Percentiles rank a stretch among this genome's conserved stretches.
Conservation (phyloP, 2,113 vertebrate species). For the Chascanopsetta lugubris region DNA sequence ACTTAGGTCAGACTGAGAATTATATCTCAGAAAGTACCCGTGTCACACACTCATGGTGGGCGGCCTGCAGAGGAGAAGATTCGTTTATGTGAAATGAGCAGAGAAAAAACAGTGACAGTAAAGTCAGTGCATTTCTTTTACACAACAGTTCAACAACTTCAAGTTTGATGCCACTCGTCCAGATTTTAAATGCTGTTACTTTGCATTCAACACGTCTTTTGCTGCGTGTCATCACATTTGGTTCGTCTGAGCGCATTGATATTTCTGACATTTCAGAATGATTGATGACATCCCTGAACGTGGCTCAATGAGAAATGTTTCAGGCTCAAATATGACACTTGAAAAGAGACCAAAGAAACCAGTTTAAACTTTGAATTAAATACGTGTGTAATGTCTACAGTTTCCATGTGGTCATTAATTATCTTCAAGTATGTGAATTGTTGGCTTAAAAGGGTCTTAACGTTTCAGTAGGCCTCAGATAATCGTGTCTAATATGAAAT, state of each 20-base stretch:
- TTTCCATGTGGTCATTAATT: no score
- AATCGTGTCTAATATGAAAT: no score
- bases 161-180: slow-evolving; percentile 13
- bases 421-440: no score
- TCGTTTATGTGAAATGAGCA: slow-evolving; percentile 40
- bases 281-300: not conserved
- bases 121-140: slow-evolving; percentile 15
- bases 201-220: no score
- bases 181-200: no score
- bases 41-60: slow-evolving; percentile 21
- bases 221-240: not conserved
- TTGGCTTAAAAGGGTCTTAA: no score
- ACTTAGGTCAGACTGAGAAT: slow-evolving; percentile 39
- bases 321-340: no score
- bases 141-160: not conserved
- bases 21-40: slow-evolving; percentile 39
- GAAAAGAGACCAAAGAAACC: no score
- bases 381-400: no score
- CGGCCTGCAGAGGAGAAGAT: slow-evolving; percentile 25
- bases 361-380: no score
- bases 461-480: no score
- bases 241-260: not conserved
- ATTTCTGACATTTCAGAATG: not conserved
- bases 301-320: no score
- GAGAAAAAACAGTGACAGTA: slow-evolving; percentile 28